Evolutionary conservation across 2,113 vertebrate genomes (phyloP).

Genomic region (Deroptyus accipitrinus): DNA sequence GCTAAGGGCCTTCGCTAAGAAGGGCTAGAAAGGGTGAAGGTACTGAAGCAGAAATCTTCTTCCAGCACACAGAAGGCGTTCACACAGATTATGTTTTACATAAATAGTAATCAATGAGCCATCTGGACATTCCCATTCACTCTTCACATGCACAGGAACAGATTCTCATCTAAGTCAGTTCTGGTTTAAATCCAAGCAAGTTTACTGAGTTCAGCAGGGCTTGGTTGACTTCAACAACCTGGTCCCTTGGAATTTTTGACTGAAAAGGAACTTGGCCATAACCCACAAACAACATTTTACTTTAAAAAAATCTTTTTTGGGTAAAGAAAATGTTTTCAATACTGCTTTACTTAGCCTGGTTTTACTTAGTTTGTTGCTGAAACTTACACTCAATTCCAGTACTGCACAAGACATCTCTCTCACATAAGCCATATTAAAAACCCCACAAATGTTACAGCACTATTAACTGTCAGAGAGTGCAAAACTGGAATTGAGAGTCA

Average conservation of each 20-base stretch:
- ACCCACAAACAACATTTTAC: neutral
- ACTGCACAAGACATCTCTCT: neutral
- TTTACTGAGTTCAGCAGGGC: neutral
- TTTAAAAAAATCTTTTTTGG: neutral
- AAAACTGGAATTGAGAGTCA: neutral
- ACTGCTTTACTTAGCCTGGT: neutral
- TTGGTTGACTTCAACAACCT: neutral
- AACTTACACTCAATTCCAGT: neutral
- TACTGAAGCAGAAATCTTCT: neutral
- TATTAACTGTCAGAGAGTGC: fast-evolving
- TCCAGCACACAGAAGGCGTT: neutral
- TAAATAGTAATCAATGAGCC: neutral
- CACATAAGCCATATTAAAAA: neutral
- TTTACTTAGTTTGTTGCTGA: neutral
- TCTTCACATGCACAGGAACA: neutral
- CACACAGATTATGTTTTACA: neutral
- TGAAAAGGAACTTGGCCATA: neutral
- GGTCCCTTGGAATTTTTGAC: neutral
- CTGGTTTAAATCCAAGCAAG: neutral
- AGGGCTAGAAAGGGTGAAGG: neutral
- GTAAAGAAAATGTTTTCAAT: neutral
- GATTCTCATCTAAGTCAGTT: neutral
- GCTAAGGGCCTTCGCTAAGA: neutral
- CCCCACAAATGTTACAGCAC: neutral
- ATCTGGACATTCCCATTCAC: neutral